Percentiles rank a stretch among this genome's conserved stretches.
These are phyloP conservation scores for Anas platyrhynchos DNA, from an alignment of 2,113 vertebrate species.

Conservation along the genomic window DNA sequence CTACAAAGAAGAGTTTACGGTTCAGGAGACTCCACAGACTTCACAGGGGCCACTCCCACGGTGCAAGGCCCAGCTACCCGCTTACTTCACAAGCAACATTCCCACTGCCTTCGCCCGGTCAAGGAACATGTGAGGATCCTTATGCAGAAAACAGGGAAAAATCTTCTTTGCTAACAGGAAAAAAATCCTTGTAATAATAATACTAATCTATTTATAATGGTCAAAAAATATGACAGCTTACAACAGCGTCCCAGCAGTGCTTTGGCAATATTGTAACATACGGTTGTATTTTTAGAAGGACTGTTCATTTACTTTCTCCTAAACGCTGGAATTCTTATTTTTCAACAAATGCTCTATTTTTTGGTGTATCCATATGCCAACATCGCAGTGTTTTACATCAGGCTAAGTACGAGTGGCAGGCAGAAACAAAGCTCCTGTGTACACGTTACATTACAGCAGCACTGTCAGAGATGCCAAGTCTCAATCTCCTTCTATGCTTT, in stretches of 20 bases:
- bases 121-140: background rate
- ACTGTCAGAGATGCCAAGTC: slow-evolving; percentile 10
- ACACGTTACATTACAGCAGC: background rate
- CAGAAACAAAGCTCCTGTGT: slow-evolving; percentile 44
- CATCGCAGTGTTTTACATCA: slow-evolving; percentile 21
- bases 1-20: background rate
- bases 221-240: slow-evolving; percentile 60
- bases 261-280: slow-evolving; percentile 62
- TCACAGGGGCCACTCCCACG: background rate
- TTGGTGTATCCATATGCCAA: slow-evolving; percentile 24
- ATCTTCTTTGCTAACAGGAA: slow-evolving; percentile 21
- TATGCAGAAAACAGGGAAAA: background rate
- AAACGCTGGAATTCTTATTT: slow-evolving; percentile 48
- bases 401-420: slow-evolving; percentile 4
- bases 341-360: slow-evolving; percentile 38
- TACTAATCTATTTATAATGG: slow-evolving; percentile 60
- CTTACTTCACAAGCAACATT: background rate
- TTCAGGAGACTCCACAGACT: background rate
- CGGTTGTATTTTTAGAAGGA: slow-evolving; percentile 66
- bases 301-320: slow-evolving; percentile 61
- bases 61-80: background rate
- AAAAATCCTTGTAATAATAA: slow-evolving; percentile 53
- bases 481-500: slow-evolving; percentile 7
- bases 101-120: background rate
- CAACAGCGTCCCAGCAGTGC: slow-evolving; percentile 38